Percentiles rank a stretch among this genome's conserved stretches.
Evolutionary conservation across 2,113 vertebrate species (phyloP).

Genomic region (Pheucticus melanocephalus): DNA sequence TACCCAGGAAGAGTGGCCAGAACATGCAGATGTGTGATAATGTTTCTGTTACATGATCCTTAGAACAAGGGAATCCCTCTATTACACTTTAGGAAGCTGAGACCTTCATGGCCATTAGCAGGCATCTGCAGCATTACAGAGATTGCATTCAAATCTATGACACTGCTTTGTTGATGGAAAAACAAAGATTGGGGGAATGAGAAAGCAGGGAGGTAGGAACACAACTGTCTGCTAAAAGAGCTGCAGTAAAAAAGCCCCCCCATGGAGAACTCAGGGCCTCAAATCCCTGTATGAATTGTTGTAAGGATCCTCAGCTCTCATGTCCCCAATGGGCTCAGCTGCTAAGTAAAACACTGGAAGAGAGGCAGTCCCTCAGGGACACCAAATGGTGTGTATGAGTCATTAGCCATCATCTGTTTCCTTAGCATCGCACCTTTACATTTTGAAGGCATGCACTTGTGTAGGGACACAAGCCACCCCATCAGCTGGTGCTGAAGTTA

Average conservation of each 20-base stretch:
- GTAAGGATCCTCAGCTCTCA: not conserved
- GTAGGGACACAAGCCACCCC: not conserved
- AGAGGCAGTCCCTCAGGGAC: not conserved
- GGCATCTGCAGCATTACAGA: not conserved
- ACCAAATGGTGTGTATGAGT: not conserved
- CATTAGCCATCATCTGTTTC: not conserved
- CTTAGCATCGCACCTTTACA: not conserved
- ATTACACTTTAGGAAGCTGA: not conserved
- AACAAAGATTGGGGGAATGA: not conserved
- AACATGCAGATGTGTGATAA: not conserved
- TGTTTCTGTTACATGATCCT: not conserved
- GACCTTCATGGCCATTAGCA: not conserved
- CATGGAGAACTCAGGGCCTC: not conserved
- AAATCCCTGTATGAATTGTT: not conserved
- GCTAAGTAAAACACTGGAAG: not conserved
- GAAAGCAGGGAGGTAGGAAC: not conserved
- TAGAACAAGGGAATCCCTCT: not conserved
- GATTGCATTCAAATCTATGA: not conserved
- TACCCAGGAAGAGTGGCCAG: not conserved
- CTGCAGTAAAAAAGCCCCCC: not conserved
- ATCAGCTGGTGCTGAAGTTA: not conserved
- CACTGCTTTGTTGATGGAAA: not conserved
- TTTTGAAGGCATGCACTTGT: rapidly evolving
- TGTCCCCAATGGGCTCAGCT: not conserved
- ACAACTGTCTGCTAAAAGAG: not conserved